Conservation (phyloP, 2,113 vertebrate genomes). For the Tautogolabrus adspersus region DNA sequence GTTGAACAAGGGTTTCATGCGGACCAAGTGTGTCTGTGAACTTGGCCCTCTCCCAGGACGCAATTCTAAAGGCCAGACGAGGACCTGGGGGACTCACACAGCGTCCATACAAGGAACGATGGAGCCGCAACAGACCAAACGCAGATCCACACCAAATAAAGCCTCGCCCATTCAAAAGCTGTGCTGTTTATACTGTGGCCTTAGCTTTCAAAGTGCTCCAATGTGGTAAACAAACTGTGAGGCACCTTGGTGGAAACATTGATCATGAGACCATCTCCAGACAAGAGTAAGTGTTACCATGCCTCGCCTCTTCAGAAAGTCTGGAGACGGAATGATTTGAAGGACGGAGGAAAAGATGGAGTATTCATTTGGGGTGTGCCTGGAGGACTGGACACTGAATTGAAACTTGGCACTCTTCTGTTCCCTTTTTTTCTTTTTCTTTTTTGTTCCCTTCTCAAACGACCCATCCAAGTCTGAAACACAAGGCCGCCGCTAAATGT, state of each 20-base stretch:
- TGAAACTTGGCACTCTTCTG: conserved; percentile 52
- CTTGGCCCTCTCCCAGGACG: conserved; percentile 15
- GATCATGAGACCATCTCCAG: conserved; percentile 26
- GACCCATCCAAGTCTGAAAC: conserved; percentile 41
- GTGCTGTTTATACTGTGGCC: conserved; percentile 22
- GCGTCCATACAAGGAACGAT: conserved; percentile 29
- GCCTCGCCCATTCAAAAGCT: conserved; percentile 11
- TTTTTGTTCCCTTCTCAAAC: conserved; percentile 27
- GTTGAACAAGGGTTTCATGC: neutral
- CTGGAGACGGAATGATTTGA: conserved; percentile 29
- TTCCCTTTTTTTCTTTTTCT: conserved; percentile 27
- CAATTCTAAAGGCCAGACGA: conserved; percentile 2
- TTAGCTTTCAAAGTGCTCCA: conserved; percentile 20
- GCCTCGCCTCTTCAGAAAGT: conserved; percentile 46
- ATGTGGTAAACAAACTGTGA: conserved; percentile 49
- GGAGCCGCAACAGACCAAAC: neutral
- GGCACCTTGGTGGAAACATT: conserved; percentile 20
- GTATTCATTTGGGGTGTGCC: conserved; percentile 70
- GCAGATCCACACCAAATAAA: conserved; percentile 35
- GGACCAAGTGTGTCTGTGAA: conserved; percentile 15
- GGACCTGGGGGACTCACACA: neutral
- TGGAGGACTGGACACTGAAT: conserved; percentile 53
- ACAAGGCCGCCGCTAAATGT: conserved; percentile 67
- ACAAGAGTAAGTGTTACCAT: conserved; percentile 27
- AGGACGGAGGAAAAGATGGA: conserved; percentile 49